A percentile compares a stretch with the other conserved stretches of the same genome.
Conservation (phyloP, 2,113 vertebrate genomes). For the Sceloporus undulatus region DNA sequence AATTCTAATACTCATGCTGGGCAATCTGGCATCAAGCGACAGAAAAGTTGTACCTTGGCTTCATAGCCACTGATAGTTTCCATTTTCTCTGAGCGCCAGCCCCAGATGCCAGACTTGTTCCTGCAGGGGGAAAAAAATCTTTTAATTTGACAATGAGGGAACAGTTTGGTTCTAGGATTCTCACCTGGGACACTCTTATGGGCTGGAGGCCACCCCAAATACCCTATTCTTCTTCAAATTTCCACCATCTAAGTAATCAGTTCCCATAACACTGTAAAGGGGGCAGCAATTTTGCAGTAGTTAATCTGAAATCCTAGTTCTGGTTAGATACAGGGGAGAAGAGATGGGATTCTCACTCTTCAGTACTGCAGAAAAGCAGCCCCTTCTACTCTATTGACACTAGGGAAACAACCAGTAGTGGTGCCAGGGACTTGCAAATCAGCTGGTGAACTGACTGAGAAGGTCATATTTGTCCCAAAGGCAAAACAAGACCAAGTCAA, state of each 20-base stretch:
- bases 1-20: neutral
- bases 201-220: neutral
- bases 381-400: neutral
- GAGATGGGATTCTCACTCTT: neutral
- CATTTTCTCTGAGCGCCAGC: slow-evolving; percentile 96
- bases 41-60: slow-evolving; percentile 85
- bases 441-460: neutral
- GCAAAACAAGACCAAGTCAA: neutral
- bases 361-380: neutral
- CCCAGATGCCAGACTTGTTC: slow-evolving; percentile 98
- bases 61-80: slow-evolving; percentile 93
- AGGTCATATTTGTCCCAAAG: neutral
- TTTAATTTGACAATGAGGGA: neutral
- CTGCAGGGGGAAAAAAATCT: slow-evolving; percentile 67
- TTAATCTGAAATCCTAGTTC: neutral
- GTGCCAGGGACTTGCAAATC: neutral
- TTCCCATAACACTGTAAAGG: neutral
- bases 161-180: neutral
- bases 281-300: neutral
- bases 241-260: neutral
- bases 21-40: neutral
- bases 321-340: neutral
- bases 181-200: no score
- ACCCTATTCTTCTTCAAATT: neutral
- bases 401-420: neutral